phyloP scores from a whole-genome alignment of 2,888 invertebrate species.

The Acanthosoma haemorrhoidale region DNA sequence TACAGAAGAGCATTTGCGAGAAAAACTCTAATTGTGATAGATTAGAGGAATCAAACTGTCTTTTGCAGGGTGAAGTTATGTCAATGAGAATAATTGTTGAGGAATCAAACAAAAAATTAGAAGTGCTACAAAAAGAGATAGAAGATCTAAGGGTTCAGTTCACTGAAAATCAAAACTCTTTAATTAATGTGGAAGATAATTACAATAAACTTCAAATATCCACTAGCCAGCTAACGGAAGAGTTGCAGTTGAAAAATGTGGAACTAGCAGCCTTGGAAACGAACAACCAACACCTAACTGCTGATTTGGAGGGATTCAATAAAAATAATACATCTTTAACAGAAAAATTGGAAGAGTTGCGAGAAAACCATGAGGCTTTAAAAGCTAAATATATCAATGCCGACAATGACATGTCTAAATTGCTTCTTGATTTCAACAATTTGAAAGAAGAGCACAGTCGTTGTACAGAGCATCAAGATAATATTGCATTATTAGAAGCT shows the following conservation, averaged over 20 bases:
- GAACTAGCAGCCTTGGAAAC: not conserved
- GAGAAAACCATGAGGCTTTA: not conserved
- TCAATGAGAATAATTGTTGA: too few species aligned
- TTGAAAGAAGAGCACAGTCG: too few species aligned
- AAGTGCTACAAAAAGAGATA: not conserved
- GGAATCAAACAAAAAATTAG: not conserved
- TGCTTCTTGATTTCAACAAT: not conserved
- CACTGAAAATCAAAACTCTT: not conserved
- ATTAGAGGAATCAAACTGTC: too few species aligned
- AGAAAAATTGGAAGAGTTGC: not conserved
- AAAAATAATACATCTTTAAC: not conserved
- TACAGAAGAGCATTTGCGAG: too few species aligned
- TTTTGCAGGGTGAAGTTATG: too few species aligned
- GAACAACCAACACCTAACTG: not conserved
- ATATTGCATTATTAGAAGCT: too few species aligned
- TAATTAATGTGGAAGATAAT: not conserved
- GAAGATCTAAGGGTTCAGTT: not conserved
- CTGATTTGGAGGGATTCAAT: not conserved
- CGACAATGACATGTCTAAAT: too few species aligned
- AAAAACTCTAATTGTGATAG: too few species aligned
- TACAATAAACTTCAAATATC: not conserved
- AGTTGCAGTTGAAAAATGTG: not conserved
- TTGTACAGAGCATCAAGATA: too few species aligned
- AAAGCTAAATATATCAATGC: not conserved
- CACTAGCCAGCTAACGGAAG: not conserved